Evolutionary conservation across 2,888 invertebrate genomes (phyloP).

Genomic region (Drosophila testacea): DNA sequence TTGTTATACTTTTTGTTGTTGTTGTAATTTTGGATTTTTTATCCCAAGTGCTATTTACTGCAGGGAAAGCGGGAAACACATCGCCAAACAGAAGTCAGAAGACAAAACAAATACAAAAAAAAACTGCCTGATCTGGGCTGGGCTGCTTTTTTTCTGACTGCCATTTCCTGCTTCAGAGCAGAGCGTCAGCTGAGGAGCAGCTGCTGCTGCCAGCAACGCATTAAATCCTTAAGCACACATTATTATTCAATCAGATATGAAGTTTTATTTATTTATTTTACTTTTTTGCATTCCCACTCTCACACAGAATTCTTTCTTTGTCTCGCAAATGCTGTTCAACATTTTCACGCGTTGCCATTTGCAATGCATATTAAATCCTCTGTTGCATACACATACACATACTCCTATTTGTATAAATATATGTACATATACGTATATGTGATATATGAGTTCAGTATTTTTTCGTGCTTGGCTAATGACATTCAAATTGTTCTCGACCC

Average conservation of each 20-base stretch:
- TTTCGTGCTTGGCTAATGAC: conserved; percentile 50
- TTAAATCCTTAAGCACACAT: conserved; percentile 80
- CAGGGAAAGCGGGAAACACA: conserved; percentile 26
- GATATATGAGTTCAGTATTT: conserved; percentile 6
- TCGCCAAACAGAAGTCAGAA: conserved; percentile 31
- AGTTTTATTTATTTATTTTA: conserved; percentile 59
- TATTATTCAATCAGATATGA: conserved; percentile 82
- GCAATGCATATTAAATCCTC: conserved; percentile 5
- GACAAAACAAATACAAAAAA: conserved; percentile 40
- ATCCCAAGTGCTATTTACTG: conserved; percentile 46
- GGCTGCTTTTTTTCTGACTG: conserved; percentile 8
- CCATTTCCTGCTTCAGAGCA: conserved; percentile 9
- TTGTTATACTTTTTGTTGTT: conserved; percentile 23
- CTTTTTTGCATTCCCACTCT: conserved; percentile 2
- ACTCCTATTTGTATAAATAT: neutral
- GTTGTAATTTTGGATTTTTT: conserved; percentile 64
- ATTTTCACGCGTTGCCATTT: conserved; percentile 31
- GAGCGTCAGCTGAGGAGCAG: conserved; percentile 21
- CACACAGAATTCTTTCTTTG: neutral
- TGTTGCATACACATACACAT: conserved; percentile 6
- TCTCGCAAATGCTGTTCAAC: neutral
- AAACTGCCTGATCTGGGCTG: neutral
- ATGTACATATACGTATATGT: neutral
- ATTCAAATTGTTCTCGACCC: conserved; percentile 61
- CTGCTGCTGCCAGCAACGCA: conserved; percentile 68